These are phyloP conservation scores for Chinchilla lanigera DNA, from an alignment of 2,113 vertebrate species.

Conservation along the genomic window DNA sequence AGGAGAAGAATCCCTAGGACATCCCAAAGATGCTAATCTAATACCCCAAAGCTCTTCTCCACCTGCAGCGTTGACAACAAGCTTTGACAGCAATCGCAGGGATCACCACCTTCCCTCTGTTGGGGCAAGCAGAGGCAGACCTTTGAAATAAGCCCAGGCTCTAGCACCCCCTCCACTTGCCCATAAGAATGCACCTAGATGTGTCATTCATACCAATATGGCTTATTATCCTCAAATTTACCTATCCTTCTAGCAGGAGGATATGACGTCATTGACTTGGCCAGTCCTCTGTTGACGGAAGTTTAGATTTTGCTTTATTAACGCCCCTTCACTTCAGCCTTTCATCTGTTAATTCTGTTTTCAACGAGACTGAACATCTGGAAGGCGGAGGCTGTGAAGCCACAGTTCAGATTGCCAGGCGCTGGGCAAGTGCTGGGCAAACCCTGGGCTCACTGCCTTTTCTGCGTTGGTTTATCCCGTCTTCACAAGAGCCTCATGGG, in stretches of 20 bases:
- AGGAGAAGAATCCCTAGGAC: not conserved
- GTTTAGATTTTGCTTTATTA: not conserved
- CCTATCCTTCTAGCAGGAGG: fast-evolving
- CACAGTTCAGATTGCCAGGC: fast-evolving
- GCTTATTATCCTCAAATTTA: not conserved
- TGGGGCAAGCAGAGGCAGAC: fast-evolving
- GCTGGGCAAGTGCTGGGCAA: fast-evolving
- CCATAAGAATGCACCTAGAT: too few species aligned
- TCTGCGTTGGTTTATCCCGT: fast-evolving
- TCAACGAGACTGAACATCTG: not conserved
- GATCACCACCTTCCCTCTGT: fast-evolving
- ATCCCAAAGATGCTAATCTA: not conserved
- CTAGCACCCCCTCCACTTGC: not conserved
- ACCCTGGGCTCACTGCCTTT: fast-evolving
- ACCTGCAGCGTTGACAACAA: not conserved
- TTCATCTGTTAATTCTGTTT: not conserved
- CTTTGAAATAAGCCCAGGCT: fast-evolving
- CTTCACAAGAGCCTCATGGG: fast-evolving
- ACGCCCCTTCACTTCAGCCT: not conserved
- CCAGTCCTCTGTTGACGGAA: fast-evolving
- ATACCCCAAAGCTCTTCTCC: not conserved
- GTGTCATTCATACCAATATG: fast-evolving
- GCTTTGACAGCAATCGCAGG: fast-evolving
- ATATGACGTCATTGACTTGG: too few species aligned
- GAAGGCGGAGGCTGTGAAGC: not conserved